Percentiles rank a stretch among this genome's conserved stretches.
Evolutionary conservation across 2,113 vertebrate species (phyloP).

Genomic region (Bettongia penicillata): DNA sequence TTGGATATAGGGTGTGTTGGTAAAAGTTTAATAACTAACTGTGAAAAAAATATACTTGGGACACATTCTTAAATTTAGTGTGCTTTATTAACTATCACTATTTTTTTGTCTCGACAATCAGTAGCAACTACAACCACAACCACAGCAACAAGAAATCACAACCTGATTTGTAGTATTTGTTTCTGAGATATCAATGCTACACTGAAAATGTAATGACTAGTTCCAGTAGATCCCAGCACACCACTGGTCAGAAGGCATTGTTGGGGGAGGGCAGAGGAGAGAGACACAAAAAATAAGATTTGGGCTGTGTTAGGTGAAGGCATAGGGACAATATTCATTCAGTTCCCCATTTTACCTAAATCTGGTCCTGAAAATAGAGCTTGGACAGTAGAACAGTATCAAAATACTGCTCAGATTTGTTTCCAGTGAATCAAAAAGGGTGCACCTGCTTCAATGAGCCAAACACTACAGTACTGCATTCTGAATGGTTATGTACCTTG

Average conservation of each 20-base stretch:
- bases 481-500: slow-evolving; percentile 60
- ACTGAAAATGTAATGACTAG: neutral
- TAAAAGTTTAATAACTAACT: neutral
- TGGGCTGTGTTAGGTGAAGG: neutral
- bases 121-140: neutral
- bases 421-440: slow-evolving; percentile 32
- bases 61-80: neutral
- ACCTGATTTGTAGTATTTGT: neutral
- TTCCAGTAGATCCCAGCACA: neutral
- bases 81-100: neutral
- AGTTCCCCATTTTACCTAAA: neutral
- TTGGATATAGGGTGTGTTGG: neutral
- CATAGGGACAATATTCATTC: neutral
- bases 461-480: slow-evolving; percentile 67
- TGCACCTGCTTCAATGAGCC: slow-evolving; percentile 43
- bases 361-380: slow-evolving; percentile 38
- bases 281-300: neutral
- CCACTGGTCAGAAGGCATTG: neutral
- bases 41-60: neutral
- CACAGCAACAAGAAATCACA: neutral
- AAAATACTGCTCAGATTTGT: slow-evolving; percentile 24
- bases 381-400: slow-evolving; percentile 42
- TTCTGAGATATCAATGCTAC: neutral
- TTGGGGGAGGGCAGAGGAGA: neutral
- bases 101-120: neutral